Base-by-base conservation (phyloP, 2,888 invertebrate species). In the Pseudococcus longispinus region DNA sequence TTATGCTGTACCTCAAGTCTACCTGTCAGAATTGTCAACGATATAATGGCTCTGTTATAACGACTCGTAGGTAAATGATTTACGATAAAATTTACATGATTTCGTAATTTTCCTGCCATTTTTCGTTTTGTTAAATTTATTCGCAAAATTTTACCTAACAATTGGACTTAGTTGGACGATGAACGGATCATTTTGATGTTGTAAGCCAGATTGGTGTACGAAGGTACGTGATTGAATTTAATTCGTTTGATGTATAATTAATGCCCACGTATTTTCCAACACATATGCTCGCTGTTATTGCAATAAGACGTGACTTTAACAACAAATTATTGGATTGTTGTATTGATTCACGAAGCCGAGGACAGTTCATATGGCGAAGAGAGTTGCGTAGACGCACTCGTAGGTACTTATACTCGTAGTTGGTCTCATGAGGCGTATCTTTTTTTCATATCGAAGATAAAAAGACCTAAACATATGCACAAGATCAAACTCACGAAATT, bases 271-370 rank as follows among this genome's bases (percentile, higher is more conserved):
- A 80, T 80, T 80, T 80, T 80, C 77, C 29, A 42, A 42, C 77
- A 80, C 77, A 80, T 80, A 80, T 80, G 77, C 42, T 80, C 18
- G 77, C 77, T 20, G 77, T 37, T 80, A 80, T 80, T 80, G 77
- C 77, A 80, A 80, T 80, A 80, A 80, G 77, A 80, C 77, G 77
- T 80, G 77, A 80, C 77, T 80, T 80, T 80, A 80, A 80, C 77
- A 80, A 80, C 77, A 80, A 80, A 80, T 80, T 80, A 80, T 80
- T 80, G 77, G 42, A 80, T 80, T 42, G 77, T 42, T 80, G 42
- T 80, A 80, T 80, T 80, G 77, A 80, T 80, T 42, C 77, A 42
- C 77, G 42, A 37, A n/a, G 77, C 77, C 77, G 77, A 80, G 77
- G 77, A 80, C 77, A 80, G 77, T 80, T 70, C 42, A 42, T 23